Conservation (phyloP, 2,113 vertebrate species). For the Pyxicephalus adspersus region DNA sequence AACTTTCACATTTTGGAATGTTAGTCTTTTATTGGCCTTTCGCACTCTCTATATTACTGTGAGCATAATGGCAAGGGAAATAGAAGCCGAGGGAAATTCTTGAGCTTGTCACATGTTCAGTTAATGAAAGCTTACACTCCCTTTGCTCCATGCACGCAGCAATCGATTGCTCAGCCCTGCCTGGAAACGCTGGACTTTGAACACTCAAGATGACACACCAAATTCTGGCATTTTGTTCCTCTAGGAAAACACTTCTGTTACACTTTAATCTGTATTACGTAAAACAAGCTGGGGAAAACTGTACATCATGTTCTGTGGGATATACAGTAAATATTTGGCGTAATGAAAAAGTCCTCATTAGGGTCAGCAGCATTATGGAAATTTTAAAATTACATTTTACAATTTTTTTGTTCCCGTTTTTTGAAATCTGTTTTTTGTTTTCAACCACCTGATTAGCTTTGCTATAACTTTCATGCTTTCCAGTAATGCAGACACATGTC, state of each 20-base stretch:
- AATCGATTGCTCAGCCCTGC: conserved; percentile 30
- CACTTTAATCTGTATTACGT: no score
- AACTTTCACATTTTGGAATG: no score
- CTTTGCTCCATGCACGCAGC: neutral
- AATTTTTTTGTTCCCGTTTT: no score
- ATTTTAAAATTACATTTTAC: no score
- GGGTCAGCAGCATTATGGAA: no score
- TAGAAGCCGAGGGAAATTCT: neutral
- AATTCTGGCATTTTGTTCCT: neutral
- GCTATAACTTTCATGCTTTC: neutral
- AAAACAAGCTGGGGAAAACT: no score
- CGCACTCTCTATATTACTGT: neutral
- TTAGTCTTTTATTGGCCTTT: no score
- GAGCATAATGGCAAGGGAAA: neutral
- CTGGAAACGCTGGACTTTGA: neutral
- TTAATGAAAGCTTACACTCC: neutral
- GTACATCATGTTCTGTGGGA: no score
- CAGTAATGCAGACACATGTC: neutral
- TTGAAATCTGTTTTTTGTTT: no score
- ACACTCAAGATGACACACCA: conserved; percentile 17
- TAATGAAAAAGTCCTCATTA: no score
- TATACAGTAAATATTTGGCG: no score
- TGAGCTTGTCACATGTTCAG: neutral
- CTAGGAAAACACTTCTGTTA: neutral
- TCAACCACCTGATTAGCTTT: no score